A percentile compares a stretch with the other conserved stretches of the same genome.
Conservation (phyloP, 2,113 vertebrate genomes). For the Setophaga coronata region DNA sequence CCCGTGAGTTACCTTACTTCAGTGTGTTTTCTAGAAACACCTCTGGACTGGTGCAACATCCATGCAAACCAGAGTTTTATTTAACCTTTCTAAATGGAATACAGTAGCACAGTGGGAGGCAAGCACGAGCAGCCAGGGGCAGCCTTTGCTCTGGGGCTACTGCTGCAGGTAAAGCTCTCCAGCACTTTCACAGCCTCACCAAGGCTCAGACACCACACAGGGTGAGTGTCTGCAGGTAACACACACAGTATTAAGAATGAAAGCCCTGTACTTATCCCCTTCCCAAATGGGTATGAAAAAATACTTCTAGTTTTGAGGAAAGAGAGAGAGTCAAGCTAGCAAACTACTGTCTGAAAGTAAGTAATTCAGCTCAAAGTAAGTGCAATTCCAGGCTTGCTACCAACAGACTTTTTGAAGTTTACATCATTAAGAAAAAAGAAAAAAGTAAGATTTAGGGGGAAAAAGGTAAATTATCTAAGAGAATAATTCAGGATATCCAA, state of each 20-base stretch:
- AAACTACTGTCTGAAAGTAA: background rate
- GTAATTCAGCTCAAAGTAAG: background rate
- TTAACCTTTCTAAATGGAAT: background rate
- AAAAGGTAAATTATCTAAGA: background rate
- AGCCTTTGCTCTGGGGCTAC: background rate
- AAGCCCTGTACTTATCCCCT: background rate
- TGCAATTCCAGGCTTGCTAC: background rate
- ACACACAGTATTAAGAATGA: background rate
- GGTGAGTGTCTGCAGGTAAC: background rate
- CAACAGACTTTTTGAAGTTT: background rate
- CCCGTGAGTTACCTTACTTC: background rate
- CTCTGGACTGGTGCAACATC: background rate
- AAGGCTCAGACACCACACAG: background rate
- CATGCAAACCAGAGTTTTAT: background rate
- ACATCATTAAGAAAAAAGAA: background rate
- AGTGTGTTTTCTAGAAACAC: background rate
- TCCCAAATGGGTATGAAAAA: background rate
- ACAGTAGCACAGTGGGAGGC: background rate
- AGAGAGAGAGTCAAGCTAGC: background rate
- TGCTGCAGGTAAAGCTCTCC: background rate
- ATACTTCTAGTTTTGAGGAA: background rate
- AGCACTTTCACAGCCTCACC: fast-evolving
- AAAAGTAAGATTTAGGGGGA: background rate
- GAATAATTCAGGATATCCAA: background rate
- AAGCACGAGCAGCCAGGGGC: background rate